Conservation (phyloP, 2,113 vertebrate genomes). For the Phasianus colchicus region DNA sequence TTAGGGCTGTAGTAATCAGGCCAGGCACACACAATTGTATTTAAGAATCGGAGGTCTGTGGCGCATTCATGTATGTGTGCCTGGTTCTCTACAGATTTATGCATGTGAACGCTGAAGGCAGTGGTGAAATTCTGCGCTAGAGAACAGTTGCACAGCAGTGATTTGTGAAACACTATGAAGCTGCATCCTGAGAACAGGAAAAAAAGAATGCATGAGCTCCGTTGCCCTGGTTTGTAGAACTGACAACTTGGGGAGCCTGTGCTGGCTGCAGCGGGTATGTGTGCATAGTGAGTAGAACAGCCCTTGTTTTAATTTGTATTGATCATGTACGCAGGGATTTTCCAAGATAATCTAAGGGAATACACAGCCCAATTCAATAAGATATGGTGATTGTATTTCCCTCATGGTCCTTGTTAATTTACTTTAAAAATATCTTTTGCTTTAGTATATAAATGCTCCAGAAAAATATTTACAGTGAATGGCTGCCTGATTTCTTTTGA, state of each 20-base stretch:
- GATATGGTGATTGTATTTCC: neutral
- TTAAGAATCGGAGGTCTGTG: slow-evolving; percentile 36
- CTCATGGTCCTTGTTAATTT: neutral
- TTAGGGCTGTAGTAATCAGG: neutral
- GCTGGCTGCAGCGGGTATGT: neutral
- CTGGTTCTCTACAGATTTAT: neutral
- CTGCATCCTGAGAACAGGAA: neutral
- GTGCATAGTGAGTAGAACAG: neutral
- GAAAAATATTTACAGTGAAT: neutral
- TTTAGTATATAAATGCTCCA: neutral
- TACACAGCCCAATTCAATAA: neutral
- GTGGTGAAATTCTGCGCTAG: neutral
- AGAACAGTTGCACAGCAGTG: neutral
- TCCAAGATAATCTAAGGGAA: neutral
- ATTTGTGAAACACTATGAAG: neutral
- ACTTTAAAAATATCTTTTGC: neutral
- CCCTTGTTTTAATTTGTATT: neutral
- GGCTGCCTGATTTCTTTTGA: neutral
- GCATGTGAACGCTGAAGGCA: neutral
- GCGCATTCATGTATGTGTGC: neutral
- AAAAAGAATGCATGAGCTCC: neutral
- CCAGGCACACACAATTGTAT: neutral
- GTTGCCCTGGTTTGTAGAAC: fast-evolving
- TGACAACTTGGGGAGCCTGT: neutral
- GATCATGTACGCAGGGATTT: neutral